Conservation (phyloP, 2,888 invertebrate genomes). For the Emmelina monodactyla region DNA sequence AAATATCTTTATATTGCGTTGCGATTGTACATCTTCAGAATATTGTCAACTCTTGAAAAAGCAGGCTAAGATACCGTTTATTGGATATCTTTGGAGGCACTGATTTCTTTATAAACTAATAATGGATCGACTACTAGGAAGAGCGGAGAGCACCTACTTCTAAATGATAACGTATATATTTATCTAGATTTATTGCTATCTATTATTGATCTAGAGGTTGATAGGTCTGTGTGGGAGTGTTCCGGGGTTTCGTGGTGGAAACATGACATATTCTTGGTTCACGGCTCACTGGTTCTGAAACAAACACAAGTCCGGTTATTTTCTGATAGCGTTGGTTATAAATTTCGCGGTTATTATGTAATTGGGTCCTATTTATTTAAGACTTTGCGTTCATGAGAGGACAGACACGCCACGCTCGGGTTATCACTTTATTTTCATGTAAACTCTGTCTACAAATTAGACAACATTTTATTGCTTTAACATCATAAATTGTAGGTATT, state of each 20-base stretch:
- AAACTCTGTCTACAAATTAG: too few relatives aligned
- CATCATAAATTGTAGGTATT: too few relatives aligned
- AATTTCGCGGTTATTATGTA: neutral
- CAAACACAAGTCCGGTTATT: neutral
- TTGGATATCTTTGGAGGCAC: neutral
- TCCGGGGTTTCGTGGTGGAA: neutral
- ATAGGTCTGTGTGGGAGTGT: neutral
- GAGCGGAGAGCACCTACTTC: too few relatives aligned
- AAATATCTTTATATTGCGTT: neutral
- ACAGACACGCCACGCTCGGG: neutral
- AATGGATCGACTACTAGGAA: neutral
- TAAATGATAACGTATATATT: too few relatives aligned
- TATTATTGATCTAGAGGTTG: neutral
- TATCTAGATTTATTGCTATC: neutral
- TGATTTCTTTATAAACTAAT: neutral
- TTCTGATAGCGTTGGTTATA: neutral
- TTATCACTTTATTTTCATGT: too few relatives aligned
- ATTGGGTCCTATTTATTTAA: neutral
- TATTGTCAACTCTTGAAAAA: too few relatives aligned
- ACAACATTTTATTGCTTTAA: too few relatives aligned
- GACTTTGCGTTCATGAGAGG: neutral
- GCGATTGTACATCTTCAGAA: neutral
- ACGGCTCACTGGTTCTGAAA: neutral
- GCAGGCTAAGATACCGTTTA: too few relatives aligned
- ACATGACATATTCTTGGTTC: neutral